Conservation (phyloP, 2,797 vertebrate species). For the Meriones psammophilus region DNA sequence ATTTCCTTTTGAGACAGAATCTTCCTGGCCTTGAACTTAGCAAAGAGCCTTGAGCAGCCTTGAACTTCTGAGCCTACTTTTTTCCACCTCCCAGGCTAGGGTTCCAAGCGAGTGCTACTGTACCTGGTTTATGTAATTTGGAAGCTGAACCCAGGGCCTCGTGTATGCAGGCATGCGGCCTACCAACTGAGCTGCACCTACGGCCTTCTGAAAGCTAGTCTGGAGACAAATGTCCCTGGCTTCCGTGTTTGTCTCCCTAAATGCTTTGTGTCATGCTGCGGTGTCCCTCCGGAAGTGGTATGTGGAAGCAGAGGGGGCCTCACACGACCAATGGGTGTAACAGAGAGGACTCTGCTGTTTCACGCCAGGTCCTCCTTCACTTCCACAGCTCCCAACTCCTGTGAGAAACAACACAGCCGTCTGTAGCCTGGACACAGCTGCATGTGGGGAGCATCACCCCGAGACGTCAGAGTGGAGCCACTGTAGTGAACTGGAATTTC, state of each 20-base stretch:
- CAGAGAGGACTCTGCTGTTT: neutral
- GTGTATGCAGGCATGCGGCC: neutral
- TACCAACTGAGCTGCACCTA: neutral
- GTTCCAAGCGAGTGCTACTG: neutral
- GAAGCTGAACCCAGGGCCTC: neutral
- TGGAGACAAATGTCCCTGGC: neutral
- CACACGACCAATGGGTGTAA: neutral
- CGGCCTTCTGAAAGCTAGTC: neutral
- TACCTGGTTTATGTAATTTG: neutral
- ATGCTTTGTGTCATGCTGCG: neutral
- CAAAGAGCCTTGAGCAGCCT: neutral
- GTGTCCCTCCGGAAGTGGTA: neutral
- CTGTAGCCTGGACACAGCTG: neutral
- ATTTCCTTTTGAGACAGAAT: neutral
- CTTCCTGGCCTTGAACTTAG: neutral
- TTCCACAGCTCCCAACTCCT: neutral
- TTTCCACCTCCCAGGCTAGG: neutral
- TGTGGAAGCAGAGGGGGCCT: neutral
- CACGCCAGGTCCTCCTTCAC: neutral
- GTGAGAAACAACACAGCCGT: neutral
- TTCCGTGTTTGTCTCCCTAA: neutral
- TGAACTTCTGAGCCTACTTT: neutral
- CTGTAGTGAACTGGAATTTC: conserved; percentile 18
- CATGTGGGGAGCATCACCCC: neutral
- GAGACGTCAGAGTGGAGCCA: neutral